Base-by-base conservation (phyloP, 1,140 invertebrate species). In the Lethrus apterus region DNA sequence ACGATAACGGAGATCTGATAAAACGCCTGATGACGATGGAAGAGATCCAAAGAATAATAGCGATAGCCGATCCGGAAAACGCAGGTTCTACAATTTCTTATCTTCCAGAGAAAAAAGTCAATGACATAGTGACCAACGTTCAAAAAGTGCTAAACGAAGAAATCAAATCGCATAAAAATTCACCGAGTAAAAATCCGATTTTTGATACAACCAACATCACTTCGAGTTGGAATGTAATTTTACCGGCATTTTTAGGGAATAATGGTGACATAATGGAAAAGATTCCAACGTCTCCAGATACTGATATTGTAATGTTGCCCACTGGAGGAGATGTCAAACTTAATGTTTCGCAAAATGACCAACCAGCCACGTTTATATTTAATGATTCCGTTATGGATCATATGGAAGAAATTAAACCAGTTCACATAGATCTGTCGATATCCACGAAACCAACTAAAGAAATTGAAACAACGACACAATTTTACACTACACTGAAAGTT, bases 21-120 rank as follows among this genome's bases (percentile, higher is more conserved):
- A 87, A 85, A 57, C 73, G 81, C 50, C 70, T 88, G 20, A 89
- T 89, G 86, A 86, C 84, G 19, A 69, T 86, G 54, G 74, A 85
- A 54, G 83, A 89, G 68, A 89, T 89, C 44, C 83, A 87, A 60
- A 80, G 81, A 31, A 82, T 89, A 41, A 85, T 89, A 20, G 86
- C 86, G 1, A 81, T 79, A 18, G 84, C 84, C 2, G 81, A 84
- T 51, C 76, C 78, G 42, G 78, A 81, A 44, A 50, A 57, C 7
- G 49, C 52, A 9, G 47, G 50, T 21, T 45, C 54, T 8, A 54
- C 53, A 29, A 55, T 51, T 30, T 63, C 31, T 47, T 60, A 70
- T 65, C 52, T 65, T 20, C 70, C 78, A 1, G 72, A 79, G 33
- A 79, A 77, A 47, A 78, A 84, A 66, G 81, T 89, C 2, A 79